Evolutionary conservation across 2,113 vertebrate species (phyloP).

Genomic region (Carassius carassius): DNA sequence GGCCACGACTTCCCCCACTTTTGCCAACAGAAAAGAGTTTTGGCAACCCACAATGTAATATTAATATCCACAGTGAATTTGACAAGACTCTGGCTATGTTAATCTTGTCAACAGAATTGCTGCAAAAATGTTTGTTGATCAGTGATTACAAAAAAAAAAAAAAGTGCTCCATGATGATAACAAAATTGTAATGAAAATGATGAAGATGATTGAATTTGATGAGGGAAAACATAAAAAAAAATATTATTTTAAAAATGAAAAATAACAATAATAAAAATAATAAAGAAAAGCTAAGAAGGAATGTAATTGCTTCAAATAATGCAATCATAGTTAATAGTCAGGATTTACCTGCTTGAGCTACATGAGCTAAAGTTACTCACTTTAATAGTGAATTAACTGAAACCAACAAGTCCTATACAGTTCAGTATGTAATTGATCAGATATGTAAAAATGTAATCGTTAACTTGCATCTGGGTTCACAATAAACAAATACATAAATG

Average conservation of each 20-base stretch:
- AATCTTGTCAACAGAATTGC: not conserved
- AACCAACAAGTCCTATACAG: too few relatives aligned
- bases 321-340: too few relatives aligned
- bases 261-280: too few relatives aligned
- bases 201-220: not conserved
- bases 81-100: not conserved
- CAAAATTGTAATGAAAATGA: not conserved
- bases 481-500: too few relatives aligned
- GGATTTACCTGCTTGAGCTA: too few relatives aligned
- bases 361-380: not conserved
- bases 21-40: not conserved
- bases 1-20: too few relatives aligned
- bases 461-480: too few relatives aligned
- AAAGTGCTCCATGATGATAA: not conserved
- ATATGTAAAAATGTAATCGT: too few relatives aligned
- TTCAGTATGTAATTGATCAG: too few relatives aligned
- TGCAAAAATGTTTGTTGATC: not conserved
- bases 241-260: not conserved
- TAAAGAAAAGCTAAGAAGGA: too few relatives aligned
- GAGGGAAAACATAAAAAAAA: not conserved
- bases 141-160: not conserved
- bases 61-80: not conserved
- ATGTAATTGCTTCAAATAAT: too few relatives aligned
- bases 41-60: not conserved
- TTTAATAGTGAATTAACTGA: too few relatives aligned